Percentiles rank a stretch among this genome's conserved stretches.
These are phyloP conservation scores for Hormaphis cornu DNA, from an alignment of 1,140 invertebrate genomes.

Conservation along the genomic window DNA sequence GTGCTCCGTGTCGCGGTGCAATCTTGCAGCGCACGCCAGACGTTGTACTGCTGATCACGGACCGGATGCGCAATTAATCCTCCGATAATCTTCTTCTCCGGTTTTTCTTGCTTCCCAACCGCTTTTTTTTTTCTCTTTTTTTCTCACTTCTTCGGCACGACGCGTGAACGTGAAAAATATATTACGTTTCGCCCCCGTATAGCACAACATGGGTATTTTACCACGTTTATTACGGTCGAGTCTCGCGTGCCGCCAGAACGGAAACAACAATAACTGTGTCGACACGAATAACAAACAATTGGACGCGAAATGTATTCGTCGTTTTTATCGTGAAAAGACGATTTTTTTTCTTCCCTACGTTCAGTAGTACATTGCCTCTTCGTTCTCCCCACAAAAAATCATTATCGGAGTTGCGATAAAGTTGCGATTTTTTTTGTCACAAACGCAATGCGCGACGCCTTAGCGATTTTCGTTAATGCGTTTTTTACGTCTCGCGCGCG, in stretches of 20 bases:
- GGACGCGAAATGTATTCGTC: too few relatives aligned
- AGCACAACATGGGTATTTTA: too few relatives aligned
- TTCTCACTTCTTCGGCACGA: background rate
- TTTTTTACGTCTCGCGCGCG: constrained; percentile 4
- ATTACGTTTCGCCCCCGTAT: too few relatives aligned
- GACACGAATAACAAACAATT: too few relatives aligned
- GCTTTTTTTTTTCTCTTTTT: background rate
- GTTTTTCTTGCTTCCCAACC: background rate
- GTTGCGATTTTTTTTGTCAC: background rate
- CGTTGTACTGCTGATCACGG: constrained; percentile 25
- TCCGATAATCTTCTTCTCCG: constrained; percentile 28
- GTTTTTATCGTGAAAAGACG: too few relatives aligned
- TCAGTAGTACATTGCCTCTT: too few relatives aligned
- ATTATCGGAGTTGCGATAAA: background rate
- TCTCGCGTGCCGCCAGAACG: too few relatives aligned
- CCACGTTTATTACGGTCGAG: too few relatives aligned
- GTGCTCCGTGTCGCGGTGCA: constrained; percentile 20
- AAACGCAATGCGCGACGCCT: background rate
- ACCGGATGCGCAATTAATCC: constrained; percentile 31
- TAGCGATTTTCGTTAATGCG: constrained; percentile 8
- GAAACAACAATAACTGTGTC: too few relatives aligned
- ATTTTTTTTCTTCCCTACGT: too few relatives aligned
- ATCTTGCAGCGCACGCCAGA: background rate
- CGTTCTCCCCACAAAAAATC: too few relatives aligned
- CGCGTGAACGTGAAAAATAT: too few relatives aligned